Evolutionary conservation across 2,113 vertebrate genomes (phyloP).

Genomic region (Ailuropoda melanoleuca): DNA sequence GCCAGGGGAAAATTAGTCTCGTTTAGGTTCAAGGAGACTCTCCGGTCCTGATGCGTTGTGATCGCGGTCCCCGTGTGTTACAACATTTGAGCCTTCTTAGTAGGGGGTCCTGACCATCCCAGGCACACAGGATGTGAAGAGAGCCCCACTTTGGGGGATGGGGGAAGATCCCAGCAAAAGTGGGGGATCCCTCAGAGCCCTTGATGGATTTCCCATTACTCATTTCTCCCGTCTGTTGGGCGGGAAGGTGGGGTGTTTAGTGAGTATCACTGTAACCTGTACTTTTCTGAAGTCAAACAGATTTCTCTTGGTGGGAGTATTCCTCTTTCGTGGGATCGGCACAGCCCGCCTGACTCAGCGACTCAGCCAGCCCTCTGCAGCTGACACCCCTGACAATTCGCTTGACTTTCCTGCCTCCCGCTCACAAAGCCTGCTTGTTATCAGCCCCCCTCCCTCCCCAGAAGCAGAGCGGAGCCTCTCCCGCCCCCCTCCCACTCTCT

Average conservation of each 20-base stretch:
- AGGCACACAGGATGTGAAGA: background rate
- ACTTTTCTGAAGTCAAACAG: constrained; percentile 82
- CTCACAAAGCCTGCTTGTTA: background rate
- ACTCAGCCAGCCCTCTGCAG: constrained; percentile 57
- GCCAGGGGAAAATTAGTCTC: background rate
- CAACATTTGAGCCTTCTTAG: background rate
- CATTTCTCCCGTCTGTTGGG: constrained; percentile 57
- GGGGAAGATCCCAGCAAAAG: background rate
- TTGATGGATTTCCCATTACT: constrained; percentile 60
- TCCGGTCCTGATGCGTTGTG: background rate
- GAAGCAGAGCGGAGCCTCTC: background rate
- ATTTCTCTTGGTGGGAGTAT: constrained; percentile 77
- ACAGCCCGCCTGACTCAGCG: constrained; percentile 69
- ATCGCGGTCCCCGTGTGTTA: fast-evolving
- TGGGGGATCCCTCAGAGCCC: constrained; percentile 68
- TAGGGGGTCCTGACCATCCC: background rate
- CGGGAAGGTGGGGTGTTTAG: constrained; percentile 73
- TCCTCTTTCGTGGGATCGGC: constrained; percentile 70
- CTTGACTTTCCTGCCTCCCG: background rate
- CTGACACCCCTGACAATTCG: constrained; percentile 56
- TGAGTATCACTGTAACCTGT: constrained; percentile 80
- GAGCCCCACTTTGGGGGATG: background rate
- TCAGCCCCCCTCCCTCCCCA: background rate
- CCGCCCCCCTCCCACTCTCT: constrained; percentile 63
- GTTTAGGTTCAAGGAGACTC: background rate